Evolutionary conservation across 2,797 vertebrate species (phyloP).

Genomic region (Pampus argenteus): DNA sequence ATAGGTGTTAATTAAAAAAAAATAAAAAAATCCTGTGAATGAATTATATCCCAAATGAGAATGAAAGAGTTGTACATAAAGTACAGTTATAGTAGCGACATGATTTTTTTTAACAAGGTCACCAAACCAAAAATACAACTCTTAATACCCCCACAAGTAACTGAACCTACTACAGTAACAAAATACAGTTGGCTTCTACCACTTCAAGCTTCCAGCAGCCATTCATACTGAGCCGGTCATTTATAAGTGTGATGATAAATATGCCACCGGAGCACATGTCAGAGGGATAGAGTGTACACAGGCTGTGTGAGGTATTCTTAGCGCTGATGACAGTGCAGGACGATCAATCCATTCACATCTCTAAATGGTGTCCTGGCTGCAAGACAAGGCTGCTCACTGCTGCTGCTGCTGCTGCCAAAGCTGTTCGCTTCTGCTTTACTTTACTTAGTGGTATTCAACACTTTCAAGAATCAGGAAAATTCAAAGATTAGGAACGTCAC

Average conservation of each 20-base stretch:
- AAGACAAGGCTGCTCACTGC: slow-evolving; percentile 45
- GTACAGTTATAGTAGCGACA: slow-evolving; percentile 46
- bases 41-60: background rate
- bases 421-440: slow-evolving; percentile 51
- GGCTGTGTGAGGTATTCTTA: slow-evolving; percentile 82
- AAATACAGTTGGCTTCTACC: slow-evolving; percentile 60
- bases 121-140: slow-evolving; percentile 65
- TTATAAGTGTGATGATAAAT: slow-evolving; percentile 76
- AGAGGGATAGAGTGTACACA: slow-evolving; percentile 56
- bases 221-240: slow-evolving; percentile 68
- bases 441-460: slow-evolving; percentile 33
- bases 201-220: slow-evolving; percentile 48
- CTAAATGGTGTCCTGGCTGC: slow-evolving; percentile 67
- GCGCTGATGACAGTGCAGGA: slow-evolving; percentile 68
- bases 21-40: background rate
- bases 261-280: slow-evolving; percentile 68
- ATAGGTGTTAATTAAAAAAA: slow-evolving; percentile 4
- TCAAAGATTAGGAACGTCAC: background rate
- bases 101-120: slow-evolving; percentile 47
- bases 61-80: slow-evolving; percentile 23
- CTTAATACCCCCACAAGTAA: slow-evolving; percentile 41
- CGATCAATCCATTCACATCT: slow-evolving; percentile 68
- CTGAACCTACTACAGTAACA: slow-evolving; percentile 62
- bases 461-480: slow-evolving; percentile 16
- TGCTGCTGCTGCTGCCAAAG: slow-evolving; percentile 42